These are phyloP conservation scores for Caenorhabditis zanzibari DNA, from an alignment of 2,888 invertebrate genomes.

Conservation along the genomic window DNA sequence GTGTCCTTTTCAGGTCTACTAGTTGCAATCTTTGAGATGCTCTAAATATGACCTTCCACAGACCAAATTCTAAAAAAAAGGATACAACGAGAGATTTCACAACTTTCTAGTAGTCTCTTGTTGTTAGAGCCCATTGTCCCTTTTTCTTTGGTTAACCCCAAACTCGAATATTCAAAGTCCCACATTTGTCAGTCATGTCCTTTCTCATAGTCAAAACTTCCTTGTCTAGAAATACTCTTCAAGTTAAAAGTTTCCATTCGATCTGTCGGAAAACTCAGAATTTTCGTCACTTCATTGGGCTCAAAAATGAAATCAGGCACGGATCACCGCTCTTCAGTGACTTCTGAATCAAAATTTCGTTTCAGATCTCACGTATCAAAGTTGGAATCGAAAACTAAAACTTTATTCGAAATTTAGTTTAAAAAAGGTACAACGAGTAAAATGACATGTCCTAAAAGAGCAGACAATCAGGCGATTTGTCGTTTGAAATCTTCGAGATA, in stretches of 20 bases:
- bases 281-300: background rate
- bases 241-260: background rate
- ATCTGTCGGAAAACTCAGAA: background rate
- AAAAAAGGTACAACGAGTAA: constrained; percentile 3
- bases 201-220: background rate
- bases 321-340: constrained; percentile 15
- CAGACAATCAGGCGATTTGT: constrained; percentile 25
- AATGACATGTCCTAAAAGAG: constrained; percentile 12
- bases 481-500: constrained; percentile 27
- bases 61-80: background rate
- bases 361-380: constrained; percentile 8
- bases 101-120: too few species aligned
- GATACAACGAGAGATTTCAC: too few species aligned
- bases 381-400: background rate
- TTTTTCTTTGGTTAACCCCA: too few species aligned
- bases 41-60: background rate
- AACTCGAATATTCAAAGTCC: too few species aligned
- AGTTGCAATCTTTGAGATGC: constrained; percentile 9
- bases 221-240: background rate
- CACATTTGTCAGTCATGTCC: too few species aligned
- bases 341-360: background rate
- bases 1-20: background rate
- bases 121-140: too few species aligned
- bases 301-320: background rate
- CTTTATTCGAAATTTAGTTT: background rate